phyloP scores from a whole-genome alignment of 2,888 invertebrate genomes.

The Sinodicranocentrus sp. region DNA sequence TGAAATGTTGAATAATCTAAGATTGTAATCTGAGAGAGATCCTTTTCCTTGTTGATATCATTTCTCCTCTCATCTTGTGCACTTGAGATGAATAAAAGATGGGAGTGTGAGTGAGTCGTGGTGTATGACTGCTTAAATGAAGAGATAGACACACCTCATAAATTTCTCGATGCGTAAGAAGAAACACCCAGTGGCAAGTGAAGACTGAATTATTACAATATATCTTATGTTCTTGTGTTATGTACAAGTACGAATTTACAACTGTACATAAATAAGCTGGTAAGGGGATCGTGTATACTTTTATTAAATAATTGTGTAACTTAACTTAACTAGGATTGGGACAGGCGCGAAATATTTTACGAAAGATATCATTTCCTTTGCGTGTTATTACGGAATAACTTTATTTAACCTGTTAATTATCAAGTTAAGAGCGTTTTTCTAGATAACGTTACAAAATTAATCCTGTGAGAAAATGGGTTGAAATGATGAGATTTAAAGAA shows the following conservation, averaged over 20 bases:
- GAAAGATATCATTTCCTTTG: constrained; percentile 1
- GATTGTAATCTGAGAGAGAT: constrained; percentile 32
- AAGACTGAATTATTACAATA: background rate
- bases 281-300: background rate
- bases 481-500: too few relatives aligned
- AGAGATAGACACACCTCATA: constrained; percentile 59
- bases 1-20: too few relatives aligned
- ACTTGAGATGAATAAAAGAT: background rate
- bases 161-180: constrained; percentile 50
- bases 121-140: constrained; percentile 4
- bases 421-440: too few relatives aligned
- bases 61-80: too few relatives aligned
- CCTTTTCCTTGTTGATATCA: background rate
- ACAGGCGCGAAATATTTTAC: too few relatives aligned
- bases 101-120: constrained; percentile 14
- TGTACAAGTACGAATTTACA: too few relatives aligned
- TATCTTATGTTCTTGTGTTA: too few relatives aligned
- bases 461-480: too few relatives aligned
- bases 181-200: constrained; percentile 60
- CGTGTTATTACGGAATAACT: too few relatives aligned
- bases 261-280: background rate
- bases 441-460: too few relatives aligned
- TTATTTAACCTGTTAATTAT: too few relatives aligned
- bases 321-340: too few relatives aligned
- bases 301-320: background rate